Percentiles rank a stretch among this genome's conserved stretches.
Conservation (phyloP, 2,113 vertebrate species). For the Isichthys henryi region DNA sequence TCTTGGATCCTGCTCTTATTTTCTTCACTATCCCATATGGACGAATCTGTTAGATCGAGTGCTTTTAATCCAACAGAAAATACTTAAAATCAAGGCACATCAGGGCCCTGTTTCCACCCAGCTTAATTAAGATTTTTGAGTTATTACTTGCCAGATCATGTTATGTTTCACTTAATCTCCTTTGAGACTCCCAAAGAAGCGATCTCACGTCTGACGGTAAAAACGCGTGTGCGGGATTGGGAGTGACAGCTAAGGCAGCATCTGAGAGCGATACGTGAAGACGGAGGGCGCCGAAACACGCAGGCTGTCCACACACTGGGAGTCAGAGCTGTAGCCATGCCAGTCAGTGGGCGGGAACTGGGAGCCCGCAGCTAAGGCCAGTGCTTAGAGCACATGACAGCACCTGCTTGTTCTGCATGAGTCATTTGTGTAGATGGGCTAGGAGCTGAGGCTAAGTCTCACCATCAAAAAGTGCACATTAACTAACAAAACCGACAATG, state of each 20-base stretch:
- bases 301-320: not conserved
- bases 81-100: not conserved
- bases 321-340: not conserved
- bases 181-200: not conserved
- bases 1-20: not conserved
- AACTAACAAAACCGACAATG: not conserved
- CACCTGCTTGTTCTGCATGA: not conserved
- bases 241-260: not conserved
- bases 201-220: not conserved
- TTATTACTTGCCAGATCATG: not conserved
- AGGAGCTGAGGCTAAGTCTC: not conserved
- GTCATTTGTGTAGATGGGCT: not conserved
- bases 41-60: not conserved
- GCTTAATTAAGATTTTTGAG: not conserved
- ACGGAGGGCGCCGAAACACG: not conserved
- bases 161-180: not conserved
- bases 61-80: not conserved
- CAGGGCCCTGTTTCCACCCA: not conserved
- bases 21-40: not conserved
- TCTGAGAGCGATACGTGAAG: not conserved
- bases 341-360: not conserved
- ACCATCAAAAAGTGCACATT: not conserved
- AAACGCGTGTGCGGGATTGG: not conserved
- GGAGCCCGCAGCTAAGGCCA: not conserved
- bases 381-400: not conserved